phyloP scores from a whole-genome alignment of 2,113 vertebrate species.

The Entosphenus tridentatus region DNA sequence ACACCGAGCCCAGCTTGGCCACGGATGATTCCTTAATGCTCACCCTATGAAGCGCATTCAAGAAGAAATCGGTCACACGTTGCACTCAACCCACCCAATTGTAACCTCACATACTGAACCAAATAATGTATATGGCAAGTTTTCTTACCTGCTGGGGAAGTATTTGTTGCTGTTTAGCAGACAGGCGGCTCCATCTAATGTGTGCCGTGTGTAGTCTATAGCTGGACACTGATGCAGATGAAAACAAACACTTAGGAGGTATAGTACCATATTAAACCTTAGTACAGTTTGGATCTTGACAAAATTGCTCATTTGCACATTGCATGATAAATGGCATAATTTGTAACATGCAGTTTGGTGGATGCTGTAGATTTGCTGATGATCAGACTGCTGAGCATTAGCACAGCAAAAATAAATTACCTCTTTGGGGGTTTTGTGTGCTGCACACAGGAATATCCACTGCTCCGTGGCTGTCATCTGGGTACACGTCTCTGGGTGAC shows the following conservation, averaged over 20 bases:
- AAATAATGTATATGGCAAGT: no score
- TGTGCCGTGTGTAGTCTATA: conserved; percentile 95
- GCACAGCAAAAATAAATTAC: conserved; percentile 17
- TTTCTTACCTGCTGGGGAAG: conserved; percentile 78
- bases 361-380: no score
- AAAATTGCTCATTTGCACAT: no score
- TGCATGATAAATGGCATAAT: no score
- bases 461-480: conserved; percentile 99
- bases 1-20: conserved; percentile 94
- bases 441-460: conserved; percentile 97
- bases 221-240: conserved; percentile 57
- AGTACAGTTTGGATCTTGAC: no score
- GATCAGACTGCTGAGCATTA: background rate
- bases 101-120: no score
- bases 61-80: no score
- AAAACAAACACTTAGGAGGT: background rate
- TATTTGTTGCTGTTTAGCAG: conserved; percentile 99
- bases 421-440: conserved; percentile 99
- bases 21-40: conserved; percentile 99
- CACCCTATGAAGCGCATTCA: conserved; percentile 33
- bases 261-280: no score
- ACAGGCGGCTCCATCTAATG: conserved; percentile 91
- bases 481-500: conserved; percentile 89
- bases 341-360: no score
- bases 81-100: no score